Evolutionary conservation across 2,113 vertebrate species (phyloP).

Genomic region (Pogonocichla stellata): DNA sequence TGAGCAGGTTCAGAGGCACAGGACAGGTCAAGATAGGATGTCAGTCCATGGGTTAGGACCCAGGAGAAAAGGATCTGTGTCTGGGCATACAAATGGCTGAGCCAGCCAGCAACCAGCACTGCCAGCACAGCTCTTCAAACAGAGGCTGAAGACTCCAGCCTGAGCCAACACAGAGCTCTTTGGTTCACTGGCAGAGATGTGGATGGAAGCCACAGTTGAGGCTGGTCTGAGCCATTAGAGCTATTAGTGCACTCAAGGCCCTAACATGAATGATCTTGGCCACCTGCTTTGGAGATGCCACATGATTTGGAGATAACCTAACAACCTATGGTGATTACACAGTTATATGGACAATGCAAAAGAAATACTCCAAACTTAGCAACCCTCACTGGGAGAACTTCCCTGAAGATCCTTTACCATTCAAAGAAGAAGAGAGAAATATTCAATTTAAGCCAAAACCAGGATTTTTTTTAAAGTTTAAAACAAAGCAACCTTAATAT

Average conservation of each 20-base stretch:
- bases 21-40: neutral
- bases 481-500: neutral
- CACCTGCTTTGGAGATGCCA: neutral
- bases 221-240: neutral
- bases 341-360: neutral
- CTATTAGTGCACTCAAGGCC: neutral
- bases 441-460: neutral
- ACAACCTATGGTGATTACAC: neutral
- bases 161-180: neutral
- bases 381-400: neutral
- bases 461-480: neutral
- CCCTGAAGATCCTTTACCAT: neutral
- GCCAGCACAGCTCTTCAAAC: neutral
- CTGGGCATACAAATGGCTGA: neutral
- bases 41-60: fast-evolving
- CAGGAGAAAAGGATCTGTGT: neutral
- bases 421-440: neutral
- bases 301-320: neutral
- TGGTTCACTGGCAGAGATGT: neutral
- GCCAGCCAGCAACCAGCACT: neutral
- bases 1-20: neutral
- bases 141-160: neutral
- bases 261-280: neutral
- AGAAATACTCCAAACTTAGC: neutral
- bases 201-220: neutral